These are phyloP conservation scores for Romanogobio albipinnatus DNA, from an alignment of 2,113 vertebrate genomes.

Conservation along the genomic window DNA sequence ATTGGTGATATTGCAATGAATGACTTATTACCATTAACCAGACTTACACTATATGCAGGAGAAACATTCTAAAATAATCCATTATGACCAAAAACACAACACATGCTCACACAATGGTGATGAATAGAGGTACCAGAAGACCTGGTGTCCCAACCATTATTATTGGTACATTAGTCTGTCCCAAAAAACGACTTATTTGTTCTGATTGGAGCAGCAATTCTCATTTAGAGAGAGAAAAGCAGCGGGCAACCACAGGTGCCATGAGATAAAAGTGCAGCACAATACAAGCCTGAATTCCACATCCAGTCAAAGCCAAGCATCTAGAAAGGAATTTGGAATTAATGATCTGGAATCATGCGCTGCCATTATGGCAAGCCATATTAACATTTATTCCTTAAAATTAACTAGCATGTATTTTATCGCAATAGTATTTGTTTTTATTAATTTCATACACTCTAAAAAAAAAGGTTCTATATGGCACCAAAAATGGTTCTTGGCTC, in stretches of 20 bases:
- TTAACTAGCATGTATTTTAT: background rate
- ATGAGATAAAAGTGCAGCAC: constrained; percentile 16
- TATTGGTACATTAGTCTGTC: background rate
- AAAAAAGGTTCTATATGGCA: too few relatives aligned
- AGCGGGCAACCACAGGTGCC: background rate
- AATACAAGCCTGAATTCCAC: constrained; percentile 9
- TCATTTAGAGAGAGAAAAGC: background rate
- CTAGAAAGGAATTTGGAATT: constrained; percentile 21
- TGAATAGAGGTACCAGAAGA: background rate
- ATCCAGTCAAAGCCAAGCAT: constrained; percentile 20
- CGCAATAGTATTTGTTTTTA: background rate
- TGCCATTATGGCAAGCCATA: background rate
- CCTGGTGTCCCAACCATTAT: background rate
- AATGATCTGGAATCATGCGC: background rate
- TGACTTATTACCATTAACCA: background rate
- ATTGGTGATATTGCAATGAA: background rate
- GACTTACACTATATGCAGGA: background rate
- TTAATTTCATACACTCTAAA: too few relatives aligned
- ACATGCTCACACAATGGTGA: constrained; percentile 7
- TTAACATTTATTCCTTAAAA: background rate
- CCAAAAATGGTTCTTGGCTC: too few relatives aligned
- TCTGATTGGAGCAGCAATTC: background rate
- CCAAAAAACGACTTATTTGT: background rate
- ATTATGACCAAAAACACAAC: background rate
- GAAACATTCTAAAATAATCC: background rate